Conservation (phyloP, 53 echinoderm and acorn worm genomes). For the Echinometra lucunter region DNA sequence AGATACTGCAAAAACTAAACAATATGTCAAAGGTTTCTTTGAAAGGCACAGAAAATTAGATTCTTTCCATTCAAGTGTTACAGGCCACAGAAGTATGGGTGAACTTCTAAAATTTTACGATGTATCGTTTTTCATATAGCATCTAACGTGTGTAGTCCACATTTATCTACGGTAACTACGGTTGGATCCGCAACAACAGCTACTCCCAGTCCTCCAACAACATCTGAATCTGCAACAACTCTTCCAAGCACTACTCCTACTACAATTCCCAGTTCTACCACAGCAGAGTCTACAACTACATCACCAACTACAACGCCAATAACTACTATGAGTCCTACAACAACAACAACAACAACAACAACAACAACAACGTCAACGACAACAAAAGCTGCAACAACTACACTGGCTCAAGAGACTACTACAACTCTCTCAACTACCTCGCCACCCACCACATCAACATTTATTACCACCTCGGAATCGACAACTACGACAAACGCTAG, state of each 20-base stretch:
- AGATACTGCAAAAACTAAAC: no score
- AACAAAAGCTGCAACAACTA: neutral
- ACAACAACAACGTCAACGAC: neutral
- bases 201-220: neutral
- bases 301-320: neutral
- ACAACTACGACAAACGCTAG: neutral
- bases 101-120: neutral
- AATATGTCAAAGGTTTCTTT: no score
- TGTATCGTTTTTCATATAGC: neutral
- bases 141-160: neutral
- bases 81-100: no score
- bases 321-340: conserved; percentile 3
- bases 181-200: neutral
- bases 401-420: neutral
- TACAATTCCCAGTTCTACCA: neutral
- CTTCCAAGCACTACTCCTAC: neutral
- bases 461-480: neutral
- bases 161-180: neutral
- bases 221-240: neutral
- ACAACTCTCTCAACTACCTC: neutral
- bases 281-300: neutral
- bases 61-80: no score
- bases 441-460: neutral
- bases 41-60: no score
- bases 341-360: neutral